A percentile compares a stretch with the other conserved stretches of the same genome.
phyloP scores from a whole-genome alignment of 1,140 invertebrate species.

The Orchesella cincta region DNA sequence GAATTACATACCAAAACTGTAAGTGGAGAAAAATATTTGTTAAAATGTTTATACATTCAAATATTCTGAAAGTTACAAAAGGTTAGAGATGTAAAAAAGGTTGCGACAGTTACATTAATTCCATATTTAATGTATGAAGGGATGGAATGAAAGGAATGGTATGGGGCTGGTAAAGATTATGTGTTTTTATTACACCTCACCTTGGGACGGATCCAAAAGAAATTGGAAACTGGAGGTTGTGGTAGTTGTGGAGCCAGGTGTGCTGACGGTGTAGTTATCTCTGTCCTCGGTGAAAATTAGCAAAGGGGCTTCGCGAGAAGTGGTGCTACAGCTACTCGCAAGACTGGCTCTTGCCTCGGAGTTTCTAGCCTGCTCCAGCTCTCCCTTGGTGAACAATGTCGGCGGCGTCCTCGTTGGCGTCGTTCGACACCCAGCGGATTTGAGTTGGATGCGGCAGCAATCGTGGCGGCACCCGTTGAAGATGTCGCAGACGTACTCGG shows the following conservation, averaged over 20 bases:
- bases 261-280: not conserved
- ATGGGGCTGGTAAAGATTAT: not conserved
- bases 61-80: too few relatives aligned
- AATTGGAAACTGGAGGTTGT: constrained; percentile 13
- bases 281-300: constrained; percentile 13
- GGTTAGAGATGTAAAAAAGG: too few relatives aligned
- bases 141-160: too few relatives aligned
- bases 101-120: not conserved
- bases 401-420: not conserved
- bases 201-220: constrained; percentile 15
- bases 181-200: not conserved
- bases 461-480: not conserved
- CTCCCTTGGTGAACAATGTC: not conserved
- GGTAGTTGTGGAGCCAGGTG: constrained; percentile 2
- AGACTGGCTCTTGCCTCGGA: constrained; percentile 4
- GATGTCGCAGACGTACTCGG: not conserved
- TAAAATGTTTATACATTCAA: too few relatives aligned
- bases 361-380: not conserved
- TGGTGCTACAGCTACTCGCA: not conserved
- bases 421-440: not conserved
- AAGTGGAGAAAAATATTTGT: too few relatives aligned
- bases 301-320: not conserved
- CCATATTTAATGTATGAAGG: too few relatives aligned
- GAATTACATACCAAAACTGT: too few relatives aligned
- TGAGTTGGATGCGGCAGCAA: not conserved